These are phyloP conservation scores for Lasius fuliginosus DNA, from an alignment of 2,888 invertebrate species.

Conservation along the genomic window DNA sequence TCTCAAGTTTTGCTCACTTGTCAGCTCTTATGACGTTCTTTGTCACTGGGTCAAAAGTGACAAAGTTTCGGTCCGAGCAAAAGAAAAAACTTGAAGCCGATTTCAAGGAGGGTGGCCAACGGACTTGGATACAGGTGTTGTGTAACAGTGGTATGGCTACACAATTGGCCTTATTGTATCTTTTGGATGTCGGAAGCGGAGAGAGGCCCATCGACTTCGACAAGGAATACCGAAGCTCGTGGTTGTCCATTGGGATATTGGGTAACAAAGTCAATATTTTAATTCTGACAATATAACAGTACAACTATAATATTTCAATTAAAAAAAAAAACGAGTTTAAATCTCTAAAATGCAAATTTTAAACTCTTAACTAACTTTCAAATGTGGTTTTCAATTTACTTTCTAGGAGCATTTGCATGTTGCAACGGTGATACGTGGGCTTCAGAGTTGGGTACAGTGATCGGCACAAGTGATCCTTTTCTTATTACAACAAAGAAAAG, in stretches of 20 bases:
- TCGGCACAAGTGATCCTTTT: constrained; percentile 90
- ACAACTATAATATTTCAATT: neutral
- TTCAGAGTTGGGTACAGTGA: constrained; percentile 94
- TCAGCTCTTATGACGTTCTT: constrained; percentile 92
- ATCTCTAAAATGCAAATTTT: neutral
- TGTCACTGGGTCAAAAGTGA: constrained; percentile 92
- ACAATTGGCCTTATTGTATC: constrained; percentile 92
- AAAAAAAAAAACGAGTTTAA: neutral
- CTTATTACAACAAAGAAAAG: constrained; percentile 91
- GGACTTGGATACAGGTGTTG: constrained; percentile 96
- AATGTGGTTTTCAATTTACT: constrained; percentile 53
- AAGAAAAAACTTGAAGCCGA: constrained; percentile 92
- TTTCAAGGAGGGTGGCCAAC: constrained; percentile 94
- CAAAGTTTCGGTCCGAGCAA: constrained; percentile 90
- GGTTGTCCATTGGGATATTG: constrained; percentile 93
- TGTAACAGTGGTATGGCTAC: constrained; percentile 96
- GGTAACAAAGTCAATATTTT: constrained; percentile 85
- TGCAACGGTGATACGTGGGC: constrained; percentile 97
- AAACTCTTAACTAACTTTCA: constrained; percentile 5
- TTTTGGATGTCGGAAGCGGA: constrained; percentile 93
- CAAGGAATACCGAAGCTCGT: constrained; percentile 92
- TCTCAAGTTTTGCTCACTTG: constrained; percentile 93
- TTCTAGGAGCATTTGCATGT: constrained; percentile 91
- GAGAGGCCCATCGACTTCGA: constrained; percentile 93
- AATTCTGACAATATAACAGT: neutral